Evolutionary conservation across 2,888 invertebrate genomes (phyloP).

Genomic region (Spodoptera littoralis): DNA sequence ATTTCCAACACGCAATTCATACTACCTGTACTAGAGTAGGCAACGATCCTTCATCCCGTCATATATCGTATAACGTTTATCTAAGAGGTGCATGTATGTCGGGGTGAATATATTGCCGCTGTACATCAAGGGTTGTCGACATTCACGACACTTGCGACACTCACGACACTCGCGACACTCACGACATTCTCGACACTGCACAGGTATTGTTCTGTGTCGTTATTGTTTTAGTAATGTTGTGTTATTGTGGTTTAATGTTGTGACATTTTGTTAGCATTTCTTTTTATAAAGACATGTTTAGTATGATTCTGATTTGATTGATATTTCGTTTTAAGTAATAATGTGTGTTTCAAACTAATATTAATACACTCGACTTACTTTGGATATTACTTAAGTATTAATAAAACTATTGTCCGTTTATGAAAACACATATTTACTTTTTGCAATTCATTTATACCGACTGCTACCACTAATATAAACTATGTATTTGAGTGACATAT

Average conservation of each 20-base stretch:
- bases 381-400: too few species aligned
- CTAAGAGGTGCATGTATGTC: constrained; percentile 65
- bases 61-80: constrained; percentile 60
- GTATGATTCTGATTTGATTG: too few species aligned
- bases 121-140: constrained; percentile 67
- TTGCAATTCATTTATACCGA: too few species aligned
- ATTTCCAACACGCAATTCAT: constrained; percentile 15
- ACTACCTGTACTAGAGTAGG: constrained; percentile 43
- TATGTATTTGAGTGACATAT: too few species aligned
- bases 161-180: constrained; percentile 32
- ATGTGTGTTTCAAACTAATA: too few species aligned
- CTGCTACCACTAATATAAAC: too few species aligned
- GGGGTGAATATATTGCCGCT: constrained; percentile 67
- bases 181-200: constrained; percentile 44
- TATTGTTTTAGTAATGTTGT: constrained; percentile 27
- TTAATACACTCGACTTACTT: too few species aligned
- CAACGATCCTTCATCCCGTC: constrained; percentile 58
- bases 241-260: not conserved
- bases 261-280: not conserved
- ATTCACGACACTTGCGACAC: constrained; percentile 58
- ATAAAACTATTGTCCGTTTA: too few species aligned
- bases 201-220: constrained; percentile 33
- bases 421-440: too few species aligned
- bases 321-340: too few species aligned
- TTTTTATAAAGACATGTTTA: too few species aligned